phyloP scores from a whole-genome alignment of 1,140 invertebrate genomes.

The Bombus pyrosoma region DNA sequence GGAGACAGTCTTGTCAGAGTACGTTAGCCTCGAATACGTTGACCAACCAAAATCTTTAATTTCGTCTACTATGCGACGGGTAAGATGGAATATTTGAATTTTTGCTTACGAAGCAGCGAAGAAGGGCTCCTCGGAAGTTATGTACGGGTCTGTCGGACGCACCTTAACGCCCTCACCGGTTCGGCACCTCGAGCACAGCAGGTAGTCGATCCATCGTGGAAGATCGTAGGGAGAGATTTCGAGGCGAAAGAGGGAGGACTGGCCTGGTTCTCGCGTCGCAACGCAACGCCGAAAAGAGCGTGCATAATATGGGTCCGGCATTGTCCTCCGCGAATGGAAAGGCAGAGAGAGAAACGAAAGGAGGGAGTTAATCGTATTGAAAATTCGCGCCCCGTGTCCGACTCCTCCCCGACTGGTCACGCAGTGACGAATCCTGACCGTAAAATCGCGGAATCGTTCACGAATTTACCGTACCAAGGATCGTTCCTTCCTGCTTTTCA shows the following conservation, averaged over 20 bases:
- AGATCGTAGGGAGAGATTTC: constrained; percentile 51
- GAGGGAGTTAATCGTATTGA: constrained; percentile 57
- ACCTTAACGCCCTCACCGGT: constrained; percentile 31
- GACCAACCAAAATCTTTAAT: too few relatives aligned
- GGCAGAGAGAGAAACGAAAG: neutral
- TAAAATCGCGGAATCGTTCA: constrained; percentile 47
- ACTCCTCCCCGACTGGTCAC: constrained; percentile 38
- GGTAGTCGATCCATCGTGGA: constrained; percentile 54
- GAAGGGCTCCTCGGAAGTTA: neutral
- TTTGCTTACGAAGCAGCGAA: neutral
- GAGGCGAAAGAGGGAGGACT: neutral
- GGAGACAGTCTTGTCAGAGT: too few relatives aligned
- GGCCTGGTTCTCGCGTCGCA: constrained; percentile 1
- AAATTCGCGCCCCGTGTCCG: constrained; percentile 60
- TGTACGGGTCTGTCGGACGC: neutral
- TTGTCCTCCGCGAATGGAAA: constrained; percentile 60
- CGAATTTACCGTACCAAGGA: constrained; percentile 18
- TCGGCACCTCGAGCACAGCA: constrained; percentile 38
- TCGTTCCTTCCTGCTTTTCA: neutral
- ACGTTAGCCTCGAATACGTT: too few relatives aligned
- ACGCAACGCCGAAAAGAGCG: constrained; percentile 52
- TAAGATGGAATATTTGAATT: too few relatives aligned
- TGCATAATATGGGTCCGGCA: constrained; percentile 60
- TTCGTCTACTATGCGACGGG: too few relatives aligned
- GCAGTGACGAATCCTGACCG: constrained; percentile 31